Percentiles rank a stretch among this genome's conserved stretches.
phyloP scores from a whole-genome alignment of 2,888 invertebrate species.

The Volucella zonaria region DNA sequence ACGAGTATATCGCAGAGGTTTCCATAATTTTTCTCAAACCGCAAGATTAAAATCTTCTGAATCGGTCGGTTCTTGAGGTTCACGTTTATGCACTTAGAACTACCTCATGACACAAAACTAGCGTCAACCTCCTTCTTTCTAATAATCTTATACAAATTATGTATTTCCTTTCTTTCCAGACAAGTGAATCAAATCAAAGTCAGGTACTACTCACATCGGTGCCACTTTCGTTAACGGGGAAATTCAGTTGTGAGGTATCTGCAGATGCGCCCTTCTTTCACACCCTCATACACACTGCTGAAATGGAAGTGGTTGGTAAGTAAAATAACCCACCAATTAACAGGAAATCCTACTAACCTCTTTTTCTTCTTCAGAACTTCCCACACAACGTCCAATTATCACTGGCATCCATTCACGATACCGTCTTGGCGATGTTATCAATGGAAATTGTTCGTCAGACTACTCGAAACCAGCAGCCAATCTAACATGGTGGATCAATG shows the following conservation, averaged over 20 bases:
- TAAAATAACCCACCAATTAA: constrained; percentile 11
- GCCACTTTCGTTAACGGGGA: constrained; percentile 80
- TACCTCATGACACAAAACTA: neutral
- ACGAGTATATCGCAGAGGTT: too few species aligned
- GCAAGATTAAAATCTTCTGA: too few species aligned
- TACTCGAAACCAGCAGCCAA: constrained; percentile 85
- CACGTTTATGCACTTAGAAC: too few species aligned
- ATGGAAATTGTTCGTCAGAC: constrained; percentile 84
- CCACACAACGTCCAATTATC: constrained; percentile 84
- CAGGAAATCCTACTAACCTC: neutral
- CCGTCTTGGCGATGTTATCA: constrained; percentile 83
- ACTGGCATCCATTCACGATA: constrained; percentile 84
- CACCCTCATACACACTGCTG: constrained; percentile 80
- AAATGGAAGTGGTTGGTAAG: constrained; percentile 82
- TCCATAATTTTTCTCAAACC: too few species aligned
- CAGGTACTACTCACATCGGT: constrained; percentile 81
- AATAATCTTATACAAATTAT: neutral
- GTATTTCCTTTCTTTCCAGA: constrained; percentile 75
- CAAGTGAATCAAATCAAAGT: constrained; percentile 81
- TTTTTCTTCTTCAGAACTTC: constrained; percentile 81
- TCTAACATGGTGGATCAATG: constrained; percentile 85
- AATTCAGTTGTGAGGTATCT: constrained; percentile 82
- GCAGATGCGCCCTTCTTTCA: constrained; percentile 82
- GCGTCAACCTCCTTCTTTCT: neutral
- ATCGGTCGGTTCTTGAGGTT: too few species aligned